Evolutionary conservation across 1,140 invertebrate genomes (phyloP).

Genomic region (Bombus soroeensis): DNA sequence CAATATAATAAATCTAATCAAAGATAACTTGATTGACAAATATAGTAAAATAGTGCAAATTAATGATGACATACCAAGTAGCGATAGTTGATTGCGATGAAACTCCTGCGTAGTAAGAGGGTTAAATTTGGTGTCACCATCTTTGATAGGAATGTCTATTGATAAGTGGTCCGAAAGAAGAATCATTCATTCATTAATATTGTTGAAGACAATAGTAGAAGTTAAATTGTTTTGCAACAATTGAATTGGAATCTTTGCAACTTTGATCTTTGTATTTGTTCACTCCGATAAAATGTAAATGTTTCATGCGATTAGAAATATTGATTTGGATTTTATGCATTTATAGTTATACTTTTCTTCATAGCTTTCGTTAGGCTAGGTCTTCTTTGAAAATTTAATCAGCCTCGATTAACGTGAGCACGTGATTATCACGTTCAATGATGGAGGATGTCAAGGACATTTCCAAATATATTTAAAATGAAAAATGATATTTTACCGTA

Average conservation of each 20-base stretch:
- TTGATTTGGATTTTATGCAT: not conserved
- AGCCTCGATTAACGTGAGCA: not conserved
- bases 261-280: not conserved
- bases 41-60: not conserved
- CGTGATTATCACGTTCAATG: not conserved
- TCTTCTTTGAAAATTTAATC: not conserved
- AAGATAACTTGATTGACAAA: not conserved
- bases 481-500: not conserved
- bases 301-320: not conserved
- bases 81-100: conserved; percentile 1
- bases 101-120: conserved; percentile 15
- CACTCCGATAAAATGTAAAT: not conserved
- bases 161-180: conserved; percentile 17
- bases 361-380: too few species aligned
- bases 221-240: not conserved
- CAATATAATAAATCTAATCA: not conserved
- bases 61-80: conserved; percentile 25
- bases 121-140: conserved; percentile 32
- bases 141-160: conserved; percentile 7
- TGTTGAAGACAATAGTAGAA: not conserved
- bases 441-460: not conserved
- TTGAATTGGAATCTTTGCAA: not conserved
- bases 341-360: not conserved
- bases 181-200: conserved; percentile 20
- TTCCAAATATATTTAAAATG: not conserved